Conservation (phyloP, 2,113 vertebrate genomes). For the Psophia crepitans region DNA sequence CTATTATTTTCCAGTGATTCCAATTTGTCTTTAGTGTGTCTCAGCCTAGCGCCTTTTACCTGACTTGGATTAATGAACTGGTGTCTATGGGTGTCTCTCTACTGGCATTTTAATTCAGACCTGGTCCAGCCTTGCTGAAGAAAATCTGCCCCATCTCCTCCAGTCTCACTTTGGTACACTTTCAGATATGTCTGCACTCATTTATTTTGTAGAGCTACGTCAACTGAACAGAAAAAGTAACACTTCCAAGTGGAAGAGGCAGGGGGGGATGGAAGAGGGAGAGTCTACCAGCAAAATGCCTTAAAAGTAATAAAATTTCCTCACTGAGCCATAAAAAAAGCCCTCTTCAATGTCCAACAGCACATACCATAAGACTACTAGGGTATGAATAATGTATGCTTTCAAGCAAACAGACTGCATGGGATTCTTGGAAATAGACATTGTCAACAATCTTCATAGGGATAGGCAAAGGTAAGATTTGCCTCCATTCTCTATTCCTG, state of each 20-base stretch:
- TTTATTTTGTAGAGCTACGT: neutral
- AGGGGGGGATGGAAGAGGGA: neutral
- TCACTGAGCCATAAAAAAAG: neutral
- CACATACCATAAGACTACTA: neutral
- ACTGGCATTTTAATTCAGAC: neutral
- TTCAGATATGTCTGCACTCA: neutral
- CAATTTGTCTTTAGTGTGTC: neutral
- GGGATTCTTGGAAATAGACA: neutral
- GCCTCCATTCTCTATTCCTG: neutral
- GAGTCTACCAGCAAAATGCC: neutral
- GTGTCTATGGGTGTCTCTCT: neutral
- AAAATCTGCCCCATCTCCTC: neutral
- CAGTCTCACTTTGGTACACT: neutral
- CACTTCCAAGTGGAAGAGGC: neutral
- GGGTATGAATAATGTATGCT: neutral
- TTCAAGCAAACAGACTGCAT: neutral
- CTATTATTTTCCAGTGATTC: neutral
- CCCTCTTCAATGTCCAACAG: neutral
- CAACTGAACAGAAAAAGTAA: neutral
- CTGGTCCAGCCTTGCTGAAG: neutral
- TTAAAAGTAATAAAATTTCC: neutral
- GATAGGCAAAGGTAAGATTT: neutral
- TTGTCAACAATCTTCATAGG: neutral
- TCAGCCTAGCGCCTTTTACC: neutral
- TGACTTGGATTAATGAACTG: neutral